Percentiles rank a stretch among this genome's conserved stretches.
These are phyloP conservation scores for Patella caerulea DNA, from an alignment of 2,888 invertebrate species.

Conservation along the genomic window DNA sequence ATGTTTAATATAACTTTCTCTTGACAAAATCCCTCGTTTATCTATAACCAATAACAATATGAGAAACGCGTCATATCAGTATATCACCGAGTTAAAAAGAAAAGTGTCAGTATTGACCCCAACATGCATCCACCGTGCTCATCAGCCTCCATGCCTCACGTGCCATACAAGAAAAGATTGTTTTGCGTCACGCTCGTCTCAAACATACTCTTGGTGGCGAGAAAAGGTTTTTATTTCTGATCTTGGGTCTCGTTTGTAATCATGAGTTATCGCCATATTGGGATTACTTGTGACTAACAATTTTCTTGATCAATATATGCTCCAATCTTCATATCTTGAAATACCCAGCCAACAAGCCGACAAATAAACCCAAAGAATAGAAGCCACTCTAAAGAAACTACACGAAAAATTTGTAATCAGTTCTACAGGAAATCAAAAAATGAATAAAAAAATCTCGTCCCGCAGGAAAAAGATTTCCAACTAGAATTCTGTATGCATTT, in stretches of 20 bases:
- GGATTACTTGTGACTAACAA: constrained; percentile 14
- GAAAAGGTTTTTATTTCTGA: constrained; percentile 20
- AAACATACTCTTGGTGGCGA: neutral
- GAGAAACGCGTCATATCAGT: neutral
- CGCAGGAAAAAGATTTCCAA: too few relatives aligned
- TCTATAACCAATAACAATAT: neutral
- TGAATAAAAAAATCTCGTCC: too few relatives aligned
- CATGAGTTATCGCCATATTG: constrained; percentile 19
- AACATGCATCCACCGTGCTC: neutral
- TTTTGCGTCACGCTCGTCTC: constrained; percentile 4
- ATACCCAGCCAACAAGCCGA: neutral
- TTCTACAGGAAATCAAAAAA: constrained; percentile 3
- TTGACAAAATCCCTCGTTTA: neutral
- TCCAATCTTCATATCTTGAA: constrained; percentile 1
- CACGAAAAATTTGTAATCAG: constrained; percentile 2
- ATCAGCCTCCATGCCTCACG: neutral
- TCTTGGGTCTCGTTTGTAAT: constrained; percentile 14
- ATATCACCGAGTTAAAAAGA: neutral
- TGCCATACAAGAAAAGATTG: neutral
- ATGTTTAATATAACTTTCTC: neutral
- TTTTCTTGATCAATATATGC: constrained; percentile 1
- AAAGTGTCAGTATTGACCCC: constrained; percentile 4
- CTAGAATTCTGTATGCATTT: too few relatives aligned
- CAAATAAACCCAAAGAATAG: neutral
- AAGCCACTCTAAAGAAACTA: neutral